Evolutionary conservation across 1,140 invertebrate species (phyloP), one percentile per base, ranked within the genome.

Genomic region (Neelides sp.): DNA sequence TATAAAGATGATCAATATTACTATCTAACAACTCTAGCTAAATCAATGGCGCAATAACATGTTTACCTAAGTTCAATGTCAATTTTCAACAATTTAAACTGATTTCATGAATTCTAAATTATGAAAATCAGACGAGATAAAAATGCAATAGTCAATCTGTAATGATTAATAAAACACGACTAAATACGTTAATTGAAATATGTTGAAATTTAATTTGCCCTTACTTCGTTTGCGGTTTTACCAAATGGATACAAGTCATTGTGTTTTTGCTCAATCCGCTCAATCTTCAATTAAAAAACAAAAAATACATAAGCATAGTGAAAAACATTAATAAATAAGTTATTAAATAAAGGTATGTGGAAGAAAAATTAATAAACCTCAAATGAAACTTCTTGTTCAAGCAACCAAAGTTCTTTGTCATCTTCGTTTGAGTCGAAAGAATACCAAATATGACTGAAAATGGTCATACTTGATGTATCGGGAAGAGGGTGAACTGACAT

Each of bases 391-490:
- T 54, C 52, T 26, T 54, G 52, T 52, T 58, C 56, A 5, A 58
- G 37, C 35, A 51, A 13, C 52, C 49, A 51, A 1, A 58, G 22
- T 35, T 58, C 56, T 35, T 52, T 58, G 10, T 58, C 56, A n/a
- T 58, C 52, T 23, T 58, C 52, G 0, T 40, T 26, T 10, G 34
- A 24, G 26, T 54, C 55, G 40, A 54, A 54, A 4, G 48, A 43
- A 34, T 52, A 56, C 54, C 54, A 56, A 4, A 56, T 19, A 2
- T 42, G 37, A 50, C 34, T 50, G 1, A 51, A 3, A 3, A 51
- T 12, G 13, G 28, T 28, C 0, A 36, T 35, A 13, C 47, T 15
- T 12, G 46, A 35, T 23, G 30, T 41, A 3, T 24, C 48, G 3
- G 53, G 34, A 10, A 55, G 35, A 40, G 53, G 53, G n/a, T 28